Evolutionary conservation across 2,888 invertebrate species (phyloP).

Genomic region (Cheilosia pagana): DNA sequence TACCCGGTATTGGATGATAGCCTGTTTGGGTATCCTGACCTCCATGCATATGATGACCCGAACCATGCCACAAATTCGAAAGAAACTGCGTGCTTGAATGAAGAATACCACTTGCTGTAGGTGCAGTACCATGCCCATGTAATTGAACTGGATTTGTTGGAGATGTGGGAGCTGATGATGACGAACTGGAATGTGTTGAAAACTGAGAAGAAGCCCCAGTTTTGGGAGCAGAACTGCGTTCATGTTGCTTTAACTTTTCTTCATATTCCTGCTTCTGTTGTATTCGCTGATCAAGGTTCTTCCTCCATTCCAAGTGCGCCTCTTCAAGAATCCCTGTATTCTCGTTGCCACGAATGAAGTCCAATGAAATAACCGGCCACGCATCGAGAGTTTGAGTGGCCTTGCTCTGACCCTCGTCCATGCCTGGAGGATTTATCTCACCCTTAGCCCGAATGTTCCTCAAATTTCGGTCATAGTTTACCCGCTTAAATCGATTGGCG

Average conservation of each 20-base stretch:
- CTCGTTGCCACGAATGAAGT: slow-evolving; percentile 83
- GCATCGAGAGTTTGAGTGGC: slow-evolving; percentile 91
- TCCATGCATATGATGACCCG: slow-evolving; percentile 83
- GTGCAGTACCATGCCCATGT: slow-evolving; percentile 36
- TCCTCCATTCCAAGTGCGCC: slow-evolving; percentile 80
- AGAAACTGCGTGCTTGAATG: slow-evolving; percentile 86
- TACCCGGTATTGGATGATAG: slow-evolving; percentile 38
- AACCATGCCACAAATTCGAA: slow-evolving; percentile 86
- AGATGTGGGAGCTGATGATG: slow-evolving; percentile 78
- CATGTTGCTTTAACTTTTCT: slow-evolving; percentile 71
- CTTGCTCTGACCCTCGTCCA: slow-evolving; percentile 90
- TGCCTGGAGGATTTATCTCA: slow-evolving; percentile 89
- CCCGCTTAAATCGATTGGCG: slow-evolving; percentile 92
- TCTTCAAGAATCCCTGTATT: slow-evolving; percentile 76
- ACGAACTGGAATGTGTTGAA: slow-evolving; percentile 74
- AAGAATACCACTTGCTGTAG: slow-evolving; percentile 81
- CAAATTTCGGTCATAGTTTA: slow-evolving; percentile 93
- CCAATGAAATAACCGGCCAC: slow-evolving; percentile 87
- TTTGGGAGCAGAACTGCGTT: slow-evolving; percentile 11
- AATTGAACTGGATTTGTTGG: slow-evolving; percentile 74
- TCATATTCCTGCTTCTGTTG: slow-evolving; percentile 78
- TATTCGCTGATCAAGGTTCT: slow-evolving; percentile 78
- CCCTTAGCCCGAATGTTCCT: slow-evolving; percentile 92
- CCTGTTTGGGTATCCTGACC: slow-evolving; percentile 79
- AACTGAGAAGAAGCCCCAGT: slow-evolving; percentile 42